Conservation (phyloP, 1,140 invertebrate species). For the Drosophila nigrodunni region DNA sequence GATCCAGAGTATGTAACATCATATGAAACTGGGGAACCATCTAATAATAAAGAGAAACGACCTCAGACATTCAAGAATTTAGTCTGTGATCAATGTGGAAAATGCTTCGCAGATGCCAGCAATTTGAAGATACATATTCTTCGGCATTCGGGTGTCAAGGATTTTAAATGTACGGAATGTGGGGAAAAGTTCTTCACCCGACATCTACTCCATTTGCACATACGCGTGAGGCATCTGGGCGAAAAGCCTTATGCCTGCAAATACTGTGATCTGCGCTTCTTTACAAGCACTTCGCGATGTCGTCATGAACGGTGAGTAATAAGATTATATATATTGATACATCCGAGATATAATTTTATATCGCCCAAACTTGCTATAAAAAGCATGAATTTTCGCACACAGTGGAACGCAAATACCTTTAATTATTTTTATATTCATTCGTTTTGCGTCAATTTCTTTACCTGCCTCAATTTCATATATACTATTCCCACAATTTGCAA, state of each 20-base stretch:
- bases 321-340: too few relatives aligned
- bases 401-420: conserved; percentile 27
- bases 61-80: not conserved
- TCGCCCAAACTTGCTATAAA: too few relatives aligned
- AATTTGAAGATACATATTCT: conserved; percentile 43
- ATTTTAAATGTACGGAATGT: conserved; percentile 41
- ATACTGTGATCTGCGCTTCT: conserved; percentile 41
- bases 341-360: not conserved
- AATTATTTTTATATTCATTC: not conserved
- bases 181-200: conserved; percentile 21
- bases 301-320: conserved; percentile 41
- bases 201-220: conserved; percentile 39
- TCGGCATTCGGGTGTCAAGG: conserved; percentile 41
- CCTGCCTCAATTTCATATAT: not conserved
- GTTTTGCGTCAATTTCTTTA: too few relatives aligned
- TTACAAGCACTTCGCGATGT: conserved; percentile 29
- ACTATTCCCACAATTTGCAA: not conserved
- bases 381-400: conserved; percentile 38
- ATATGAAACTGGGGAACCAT: not conserved
- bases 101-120: conserved; percentile 24
- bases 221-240: conserved; percentile 41
- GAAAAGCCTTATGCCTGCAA: conserved; percentile 46
- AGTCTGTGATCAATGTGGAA: conserved; percentile 41
- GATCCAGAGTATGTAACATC: not conserved
- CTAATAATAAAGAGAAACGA: not conserved